Base-by-base conservation (phyloP, 2,888 invertebrate species). In the Harpalus rubripes region DNA sequence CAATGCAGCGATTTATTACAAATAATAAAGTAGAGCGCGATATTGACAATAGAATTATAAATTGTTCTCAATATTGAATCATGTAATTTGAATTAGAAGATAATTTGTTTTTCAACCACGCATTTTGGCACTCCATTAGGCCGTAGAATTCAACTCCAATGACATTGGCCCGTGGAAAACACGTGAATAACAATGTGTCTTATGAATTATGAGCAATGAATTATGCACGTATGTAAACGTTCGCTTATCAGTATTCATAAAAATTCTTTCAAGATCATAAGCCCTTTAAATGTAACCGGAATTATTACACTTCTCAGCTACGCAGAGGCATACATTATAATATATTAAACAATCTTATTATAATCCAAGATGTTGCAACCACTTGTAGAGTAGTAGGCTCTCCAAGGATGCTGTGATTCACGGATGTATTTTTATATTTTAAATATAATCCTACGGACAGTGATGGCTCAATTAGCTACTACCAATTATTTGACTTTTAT, bases 181-280 rank as follows among this genome's bases (percentile, higher is more conserved):
- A 80, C 16, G 22, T 80, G 80, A 61, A 61, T 59, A 80, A 61
- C 41, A 61, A 80, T 59, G 59, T 80, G 59, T 32, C 78, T 56
- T 78, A 78, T 78, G 78, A 78, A 58, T 78, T 78, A 78, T 78
- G 80, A 15, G 41, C 39, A 8, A 59, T 61, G 61, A 80, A 61
- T 80, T 61, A 80, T 80, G 80, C 61, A 61, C 61, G 61, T 80
- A 80, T 80, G 80, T 80, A 41, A 80, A 80, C 80, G 61, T 56
- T 80, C 41, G 39, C 59, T 61, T 80, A 80, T 80, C 59, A 61
- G 39, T 78, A 80, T 80, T 80, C 80, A 80, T 59, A 80, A 80
- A 80, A 80, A 80, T 80, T 16, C 0, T 39, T 80, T 80, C 80
- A 80, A 80, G 80, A 68, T 68, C 68, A 68, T 68, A 68, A 59